A percentile compares a stretch with the other conserved stretches of the same genome.
Evolutionary conservation across 2,113 vertebrate genomes (phyloP).

Genomic region (Lonchura striata): DNA sequence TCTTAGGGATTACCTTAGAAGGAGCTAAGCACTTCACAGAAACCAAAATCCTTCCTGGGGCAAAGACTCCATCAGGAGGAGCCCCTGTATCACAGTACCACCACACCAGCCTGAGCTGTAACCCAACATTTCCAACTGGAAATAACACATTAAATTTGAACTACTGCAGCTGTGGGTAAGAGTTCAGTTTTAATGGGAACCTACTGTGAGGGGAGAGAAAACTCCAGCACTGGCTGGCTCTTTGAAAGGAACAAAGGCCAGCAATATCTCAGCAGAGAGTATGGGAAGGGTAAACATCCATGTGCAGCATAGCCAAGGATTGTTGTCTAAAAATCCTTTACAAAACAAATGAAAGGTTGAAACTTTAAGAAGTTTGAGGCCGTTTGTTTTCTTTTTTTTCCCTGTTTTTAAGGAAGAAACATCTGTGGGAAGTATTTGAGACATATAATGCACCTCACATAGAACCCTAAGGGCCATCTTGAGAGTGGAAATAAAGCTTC

Average conservation of each 20-base stretch:
- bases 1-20: not conserved
- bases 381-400: not conserved
- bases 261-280: not conserved
- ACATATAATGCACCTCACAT: not conserved
- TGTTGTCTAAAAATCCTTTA: not conserved
- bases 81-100: not conserved
- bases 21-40: not conserved
- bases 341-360: slow-evolving; percentile 23
- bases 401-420: not conserved
- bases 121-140: not conserved
- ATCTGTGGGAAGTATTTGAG: not conserved
- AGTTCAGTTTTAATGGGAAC: not conserved
- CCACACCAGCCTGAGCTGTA: not conserved
- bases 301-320: not conserved
- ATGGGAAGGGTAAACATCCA: not conserved
- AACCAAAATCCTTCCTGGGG: not conserved
- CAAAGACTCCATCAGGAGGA: not conserved
- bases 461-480: not conserved
- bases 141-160: not conserved
- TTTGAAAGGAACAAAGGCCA: not conserved
- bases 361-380: not conserved
- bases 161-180: not conserved
- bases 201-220: not conserved
- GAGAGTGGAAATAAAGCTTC: slow-evolving; percentile 2
- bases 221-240: not conserved